Evolutionary conservation across 2,888 invertebrate species (phyloP).

Genomic region (Athalia circularis): DNA sequence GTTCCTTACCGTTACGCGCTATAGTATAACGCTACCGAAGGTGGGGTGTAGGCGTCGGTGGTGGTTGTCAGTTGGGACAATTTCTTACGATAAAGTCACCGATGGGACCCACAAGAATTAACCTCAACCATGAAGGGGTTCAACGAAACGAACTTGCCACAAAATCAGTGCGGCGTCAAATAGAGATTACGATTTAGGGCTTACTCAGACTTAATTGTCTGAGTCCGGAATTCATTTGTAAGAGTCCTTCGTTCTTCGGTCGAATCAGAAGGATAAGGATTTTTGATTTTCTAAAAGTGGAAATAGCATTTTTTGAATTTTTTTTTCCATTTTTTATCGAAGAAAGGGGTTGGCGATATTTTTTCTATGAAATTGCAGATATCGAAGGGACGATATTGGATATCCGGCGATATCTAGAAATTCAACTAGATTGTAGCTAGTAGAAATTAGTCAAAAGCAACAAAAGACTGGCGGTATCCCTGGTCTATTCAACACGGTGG

Average conservation of each 20-base stretch:
- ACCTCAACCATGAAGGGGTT: constrained; percentile 64
- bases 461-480: constrained; percentile 63
- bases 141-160: constrained; percentile 38
- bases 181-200: constrained; percentile 58
- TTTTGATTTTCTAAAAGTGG: no score
- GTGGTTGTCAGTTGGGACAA: constrained; percentile 64
- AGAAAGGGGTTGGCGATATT: not conserved
- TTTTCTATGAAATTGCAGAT: not conserved
- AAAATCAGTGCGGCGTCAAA: constrained; percentile 48
- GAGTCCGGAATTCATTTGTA: not conserved
- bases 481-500: constrained; percentile 54
- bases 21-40: constrained; percentile 72
- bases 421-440: constrained; percentile 64
- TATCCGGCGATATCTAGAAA: constrained; percentile 50
- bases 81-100: constrained; percentile 72
- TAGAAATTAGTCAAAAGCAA: constrained; percentile 70
- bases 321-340: not conserved
- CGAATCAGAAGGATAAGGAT: no score
- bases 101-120: constrained; percentile 71
- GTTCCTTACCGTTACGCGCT: constrained; percentile 56
- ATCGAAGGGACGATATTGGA: constrained; percentile 27
- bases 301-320: not conserved
- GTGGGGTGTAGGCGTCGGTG: constrained; percentile 53
- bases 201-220: constrained; percentile 20
- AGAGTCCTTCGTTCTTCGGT: not conserved